phyloP scores from a whole-genome alignment of 1,140 invertebrate species.

The Lysiphlebus fabarum region DNA sequence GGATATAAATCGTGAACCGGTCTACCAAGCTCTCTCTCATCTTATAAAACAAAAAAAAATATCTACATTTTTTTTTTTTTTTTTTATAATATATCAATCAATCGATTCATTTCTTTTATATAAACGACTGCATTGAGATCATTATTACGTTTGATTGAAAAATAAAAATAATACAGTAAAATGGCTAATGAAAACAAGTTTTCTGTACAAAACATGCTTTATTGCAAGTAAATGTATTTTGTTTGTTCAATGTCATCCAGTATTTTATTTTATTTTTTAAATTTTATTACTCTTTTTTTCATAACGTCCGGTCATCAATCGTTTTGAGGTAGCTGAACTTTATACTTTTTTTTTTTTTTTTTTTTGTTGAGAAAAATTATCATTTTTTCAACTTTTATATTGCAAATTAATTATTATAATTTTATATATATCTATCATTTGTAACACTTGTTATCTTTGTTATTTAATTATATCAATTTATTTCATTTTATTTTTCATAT shows the following conservation, averaged over 20 bases:
- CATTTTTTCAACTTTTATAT: too few species aligned
- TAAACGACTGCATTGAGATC: constrained; percentile 24
- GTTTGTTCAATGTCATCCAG: not conserved
- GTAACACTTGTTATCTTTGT: too few species aligned
- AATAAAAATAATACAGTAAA: not conserved
- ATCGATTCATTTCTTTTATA: constrained; percentile 2
- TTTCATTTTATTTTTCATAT: too few species aligned
- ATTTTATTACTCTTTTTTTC: not conserved
- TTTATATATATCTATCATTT: too few species aligned
- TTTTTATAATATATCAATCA: too few species aligned
- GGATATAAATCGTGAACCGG: constrained; percentile 25
- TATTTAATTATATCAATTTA: too few species aligned
- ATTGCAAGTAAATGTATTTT: too few species aligned
- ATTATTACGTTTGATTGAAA: constrained; percentile 21
- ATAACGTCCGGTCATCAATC: not conserved
- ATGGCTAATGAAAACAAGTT: not conserved
- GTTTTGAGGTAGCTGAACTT: too few species aligned
- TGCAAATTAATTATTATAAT: too few species aligned
- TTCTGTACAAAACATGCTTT: not conserved
- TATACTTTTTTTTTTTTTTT: too few species aligned
- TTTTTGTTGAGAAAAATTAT: too few species aligned
- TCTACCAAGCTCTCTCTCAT: constrained; percentile 1
- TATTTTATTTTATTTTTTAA: not conserved
- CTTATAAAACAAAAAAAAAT: too few species aligned
- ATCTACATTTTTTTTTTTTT: constrained; percentile 11